phyloP scores from a whole-genome alignment of 1,140 invertebrate genomes.

The Linepithema humile region DNA sequence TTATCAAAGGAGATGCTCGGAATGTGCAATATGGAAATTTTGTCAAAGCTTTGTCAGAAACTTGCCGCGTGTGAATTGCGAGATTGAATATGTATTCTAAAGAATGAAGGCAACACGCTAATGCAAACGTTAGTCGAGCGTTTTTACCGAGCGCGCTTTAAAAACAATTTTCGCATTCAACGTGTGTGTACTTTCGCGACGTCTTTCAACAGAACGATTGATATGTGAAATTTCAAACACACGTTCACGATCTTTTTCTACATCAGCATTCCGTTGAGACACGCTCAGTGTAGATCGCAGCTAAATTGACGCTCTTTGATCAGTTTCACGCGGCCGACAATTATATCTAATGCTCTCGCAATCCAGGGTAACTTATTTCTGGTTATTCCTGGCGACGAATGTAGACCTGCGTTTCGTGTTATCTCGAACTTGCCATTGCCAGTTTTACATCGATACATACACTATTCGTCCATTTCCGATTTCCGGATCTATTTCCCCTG shows the following conservation, averaged over 20 bases:
- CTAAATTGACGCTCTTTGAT: slow-evolving; percentile 32
- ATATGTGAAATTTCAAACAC: slow-evolving; percentile 69
- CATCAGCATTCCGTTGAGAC: background rate
- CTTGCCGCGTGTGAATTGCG: slow-evolving; percentile 19
- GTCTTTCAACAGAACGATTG: slow-evolving; percentile 62
- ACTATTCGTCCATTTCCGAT: slow-evolving; percentile 78
- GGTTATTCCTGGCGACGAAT: background rate
- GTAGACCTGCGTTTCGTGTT: background rate
- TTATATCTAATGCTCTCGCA: slow-evolving; percentile 25
- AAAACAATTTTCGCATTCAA: slow-evolving; percentile 48
- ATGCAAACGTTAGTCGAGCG: slow-evolving; percentile 4
- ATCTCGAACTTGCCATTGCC: background rate
- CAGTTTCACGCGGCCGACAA: slow-evolving; percentile 20
- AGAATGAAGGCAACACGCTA: background rate
- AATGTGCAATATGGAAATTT: slow-evolving; percentile 29
- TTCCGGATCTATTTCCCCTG: slow-evolving; percentile 70
- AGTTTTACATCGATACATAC: background rate
- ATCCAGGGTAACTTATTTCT: background rate
- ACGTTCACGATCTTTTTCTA: slow-evolving; percentile 55
- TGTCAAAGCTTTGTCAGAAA: background rate
- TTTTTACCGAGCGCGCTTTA: slow-evolving; percentile 20
- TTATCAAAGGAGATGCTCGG: background rate
- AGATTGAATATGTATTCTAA: background rate
- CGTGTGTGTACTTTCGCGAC: slow-evolving; percentile 38
- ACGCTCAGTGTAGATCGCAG: background rate